Evolutionary conservation across 1,140 invertebrate genomes (phyloP), one percentile per base, ranked within the genome.

Genomic region (Microplitis demolitor): DNA sequence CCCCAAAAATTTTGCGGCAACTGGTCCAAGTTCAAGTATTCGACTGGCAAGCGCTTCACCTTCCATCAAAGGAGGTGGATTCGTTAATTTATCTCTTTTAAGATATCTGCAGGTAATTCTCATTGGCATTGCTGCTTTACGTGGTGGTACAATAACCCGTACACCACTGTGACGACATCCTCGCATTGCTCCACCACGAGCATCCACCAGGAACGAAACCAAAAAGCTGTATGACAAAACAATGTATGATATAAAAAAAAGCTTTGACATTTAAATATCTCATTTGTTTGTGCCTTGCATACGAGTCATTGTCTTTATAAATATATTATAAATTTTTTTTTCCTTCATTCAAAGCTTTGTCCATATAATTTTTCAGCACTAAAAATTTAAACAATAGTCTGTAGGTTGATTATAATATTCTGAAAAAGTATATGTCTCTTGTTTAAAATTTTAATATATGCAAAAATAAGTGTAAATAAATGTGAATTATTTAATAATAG

Each of bases 121-220:
- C 82, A 97, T 98, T 1, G 97, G 97, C 87, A 95, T 95, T 1
- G 95, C 90, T 37, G 96, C 97, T 83, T 96, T 96, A 56, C 95
- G 90, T 1, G 97, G 97, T 35, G 97, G 97, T 50, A 98, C 96
- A 79, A 98, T 97, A 69, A 99, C 94, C 37, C 97, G 90, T 3
- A 98, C 95, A 4, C 97, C 97, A 33, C 96, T 97, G 83, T 98
- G 96, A 16, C 97, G 91, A 86, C 97, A 98, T 54, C 97, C 97
- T 76, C 96, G 90, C 96, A 99, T 98, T 13, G 97, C 97, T 60
- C 97, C 97, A 61, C 97, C 97, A 69, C 97, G 90, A 16, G 97
- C 97, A 85, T 98, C 97, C 73, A 98, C 97, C 91, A 99, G 92
- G 87, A 99, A 98, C 75, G 96, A 98, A 78, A 98, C 97, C 87